Base-by-base conservation (phyloP, 2,113 vertebrate genomes). In the Thamnaconus septentrionalis region DNA sequence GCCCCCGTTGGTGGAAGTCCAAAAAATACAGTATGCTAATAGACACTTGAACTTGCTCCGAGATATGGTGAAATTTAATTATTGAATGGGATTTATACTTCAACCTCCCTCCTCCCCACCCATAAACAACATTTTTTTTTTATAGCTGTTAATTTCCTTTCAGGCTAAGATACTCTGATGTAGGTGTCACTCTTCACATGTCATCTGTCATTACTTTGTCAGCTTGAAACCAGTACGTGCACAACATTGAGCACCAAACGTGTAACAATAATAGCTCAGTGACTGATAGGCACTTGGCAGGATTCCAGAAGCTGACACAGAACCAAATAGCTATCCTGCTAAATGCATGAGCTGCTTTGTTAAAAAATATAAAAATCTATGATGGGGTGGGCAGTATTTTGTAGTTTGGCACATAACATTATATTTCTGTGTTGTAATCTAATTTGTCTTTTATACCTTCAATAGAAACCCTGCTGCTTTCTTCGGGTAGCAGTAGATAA, bases 191-290 rank as follows among this genome's bases (percentile, higher is more conserved):
- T 31, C 18, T 31, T 31, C 18, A 31, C 18, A 31, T 31, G 18
- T 31, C 18, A 31, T 31, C 18, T 31, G 18, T 31, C 18, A 31
- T 31, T 41, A 51, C 41, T 56, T 18, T 56, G 41, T 54, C 42
- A 46, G 12, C 52, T 9, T 39, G 3, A 49, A 47, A 44, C 9
- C 43, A 51, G 56, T 12, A 53, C 42, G 56, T 63, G 42, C 42
- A 61, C 53, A 48, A 43, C 51, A 62, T 57, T 12, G 44, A 56
- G 10, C 8, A 52, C 1, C 40, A 11, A 56, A 7, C 44, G 47
- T 75, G 54, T 47, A 62, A 51, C 47, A 6, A 59, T 55, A 12
- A 47, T 57, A 59, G 50, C 61, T 5, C 61, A 59, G n/a, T 59
- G 12, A 68, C 31, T 64, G 6, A 63, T 72, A 54, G 18, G 18